Evolutionary conservation across 2,113 vertebrate species (phyloP), one percentile per base, ranked within the genome.

Genomic region (Orthonyx spaldingii): DNA sequence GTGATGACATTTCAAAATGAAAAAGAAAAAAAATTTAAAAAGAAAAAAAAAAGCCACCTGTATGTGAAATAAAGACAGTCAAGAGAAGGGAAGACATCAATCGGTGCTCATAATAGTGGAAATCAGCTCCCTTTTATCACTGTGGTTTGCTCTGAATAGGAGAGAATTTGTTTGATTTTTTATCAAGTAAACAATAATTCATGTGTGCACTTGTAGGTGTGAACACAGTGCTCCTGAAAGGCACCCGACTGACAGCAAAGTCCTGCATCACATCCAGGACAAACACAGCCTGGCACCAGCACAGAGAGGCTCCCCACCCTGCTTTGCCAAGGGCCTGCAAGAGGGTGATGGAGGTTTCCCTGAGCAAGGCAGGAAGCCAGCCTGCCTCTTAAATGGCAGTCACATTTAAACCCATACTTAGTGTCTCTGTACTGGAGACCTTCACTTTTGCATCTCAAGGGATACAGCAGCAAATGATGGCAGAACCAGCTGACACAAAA

Each of bases 1-100:
- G 91, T 16, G 93, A 96, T 97, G 97, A 97, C 96, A 98, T 97
- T 98, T 98, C 88, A 77, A 93, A 91, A 96, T 71, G 39, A 85
- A 95, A 97, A 87, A 65, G 17, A 71, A 71, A 72, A 57, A 64
- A 37, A n/a, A 20, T 11, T 11, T 11, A 42, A 42, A 15, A 16
- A 66, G 91, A 86, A 30, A 39, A 69, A 96, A 76, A 88, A 95
- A 97, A 90, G 65, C 94, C 97, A 98, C 97, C 96, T 98, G 97
- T 95, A 82, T 16, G 44, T 94, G 87, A 97, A 97, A 98, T 91
- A 97, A 97, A 97, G 83, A 92, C 79, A 83, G 64, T 52, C 72
- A 93, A 92, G 64, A 83, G 57, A 95, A 94, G 84, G 89, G 70
- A 95, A 87, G 95, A 94, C 35, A 75, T 89, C 86, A 69, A 71